These are phyloP conservation scores for Scatophagus argus DNA, from an alignment of 2,113 vertebrate genomes.

Conservation along the genomic window DNA sequence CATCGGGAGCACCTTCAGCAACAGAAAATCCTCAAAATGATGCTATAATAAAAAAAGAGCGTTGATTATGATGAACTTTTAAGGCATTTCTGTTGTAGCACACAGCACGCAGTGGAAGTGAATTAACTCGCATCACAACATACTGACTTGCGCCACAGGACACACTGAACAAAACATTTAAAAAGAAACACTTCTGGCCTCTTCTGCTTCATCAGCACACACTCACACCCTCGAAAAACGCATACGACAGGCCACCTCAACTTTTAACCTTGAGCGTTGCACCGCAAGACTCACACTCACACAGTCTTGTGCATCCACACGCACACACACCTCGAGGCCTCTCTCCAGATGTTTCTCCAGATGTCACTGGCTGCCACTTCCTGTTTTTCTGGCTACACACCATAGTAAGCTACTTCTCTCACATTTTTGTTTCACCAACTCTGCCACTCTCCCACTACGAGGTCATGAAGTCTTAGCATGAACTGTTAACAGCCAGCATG, in stretches of 20 bases:
- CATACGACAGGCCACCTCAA: constrained; percentile 15
- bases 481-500: not conserved
- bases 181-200: not conserved
- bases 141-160: not conserved
- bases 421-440: constrained; percentile 8
- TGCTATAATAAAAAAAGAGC: not conserved
- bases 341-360: constrained; percentile 78
- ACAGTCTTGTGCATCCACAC: not conserved
- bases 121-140: not conserved
- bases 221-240: constrained; percentile 15
- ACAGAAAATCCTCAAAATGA: not conserved
- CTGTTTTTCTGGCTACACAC: constrained; percentile 61
- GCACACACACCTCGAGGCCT: constrained; percentile 57
- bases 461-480: constrained; percentile 9
- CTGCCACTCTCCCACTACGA: constrained; percentile 21
- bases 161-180: constrained; percentile 3
- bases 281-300: constrained; percentile 28
- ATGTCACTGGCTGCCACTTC: constrained; percentile 75
- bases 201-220: constrained; percentile 33
- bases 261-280: constrained; percentile 12
- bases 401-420: constrained; percentile 34
- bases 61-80: not conserved
- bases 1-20: too few species aligned
- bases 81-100: too few species aligned
- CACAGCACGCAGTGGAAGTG: not conserved